A percentile compares a stretch with the other conserved stretches of the same genome.
phyloP scores from a whole-genome alignment of 2,113 vertebrate species.

The Callipepla californica region DNA sequence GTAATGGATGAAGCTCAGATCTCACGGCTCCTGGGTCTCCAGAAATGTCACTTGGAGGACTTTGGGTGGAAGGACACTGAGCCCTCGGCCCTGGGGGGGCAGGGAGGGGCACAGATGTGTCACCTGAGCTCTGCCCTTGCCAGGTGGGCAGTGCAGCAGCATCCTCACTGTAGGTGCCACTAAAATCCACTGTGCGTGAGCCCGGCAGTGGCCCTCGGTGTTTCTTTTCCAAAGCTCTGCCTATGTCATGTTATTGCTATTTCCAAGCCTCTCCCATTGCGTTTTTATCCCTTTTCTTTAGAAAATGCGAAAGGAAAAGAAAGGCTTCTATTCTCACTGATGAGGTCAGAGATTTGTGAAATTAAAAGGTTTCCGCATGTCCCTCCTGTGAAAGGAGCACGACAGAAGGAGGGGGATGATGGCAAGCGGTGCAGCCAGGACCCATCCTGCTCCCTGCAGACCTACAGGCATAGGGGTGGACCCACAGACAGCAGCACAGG shows the following conservation, averaged over 20 bases:
- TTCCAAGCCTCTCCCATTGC: neutral
- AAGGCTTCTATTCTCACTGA: neutral
- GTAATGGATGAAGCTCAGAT: constrained; percentile 56
- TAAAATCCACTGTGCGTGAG: constrained; percentile 14
- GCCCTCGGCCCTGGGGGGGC: neutral
- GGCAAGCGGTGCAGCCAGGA: rapidly evolving
- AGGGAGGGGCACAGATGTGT: neutral
- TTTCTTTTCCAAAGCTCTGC: constrained; percentile 25
- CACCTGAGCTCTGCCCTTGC: neutral
- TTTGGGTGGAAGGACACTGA: neutral
- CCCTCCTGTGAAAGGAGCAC: neutral
- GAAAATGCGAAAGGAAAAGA: neutral
- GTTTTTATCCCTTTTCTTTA: neutral
- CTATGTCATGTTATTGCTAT: neutral
- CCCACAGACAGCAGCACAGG: rapidly evolving
- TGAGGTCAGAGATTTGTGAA: neutral
- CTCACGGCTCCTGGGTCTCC: constrained; percentile 40
- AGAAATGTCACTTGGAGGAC: constrained; percentile 56
- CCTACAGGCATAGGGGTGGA: neutral
- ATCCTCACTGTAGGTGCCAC: neutral
- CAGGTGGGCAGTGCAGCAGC: constrained; percentile 5
- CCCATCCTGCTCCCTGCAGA: neutral
- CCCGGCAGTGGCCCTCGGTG: neutral
- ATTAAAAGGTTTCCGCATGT: rapidly evolving
- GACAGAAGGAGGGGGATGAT: no score